A percentile compares a stretch with the other conserved stretches of the same genome.
phyloP scores from a whole-genome alignment of 2,888 invertebrate genomes.

The Tholera decimalis region DNA sequence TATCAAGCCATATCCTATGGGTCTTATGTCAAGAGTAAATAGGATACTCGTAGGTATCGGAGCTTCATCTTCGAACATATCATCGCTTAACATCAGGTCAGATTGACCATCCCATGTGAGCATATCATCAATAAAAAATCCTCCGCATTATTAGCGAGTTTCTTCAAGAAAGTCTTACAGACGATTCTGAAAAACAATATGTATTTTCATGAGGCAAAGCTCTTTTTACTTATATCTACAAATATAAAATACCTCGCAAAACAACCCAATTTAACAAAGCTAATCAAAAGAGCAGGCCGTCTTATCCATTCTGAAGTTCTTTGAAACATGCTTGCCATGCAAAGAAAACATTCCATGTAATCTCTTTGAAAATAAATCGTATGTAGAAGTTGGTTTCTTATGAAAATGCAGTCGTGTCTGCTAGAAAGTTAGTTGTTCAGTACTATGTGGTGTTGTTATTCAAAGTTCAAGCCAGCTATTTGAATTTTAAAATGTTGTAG shows the following conservation, averaged over 20 bases:
- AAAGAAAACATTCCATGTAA: slow-evolving; percentile 47
- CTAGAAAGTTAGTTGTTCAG: slow-evolving; percentile 34
- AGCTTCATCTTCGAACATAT: too few species aligned
- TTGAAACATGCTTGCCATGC: slow-evolving; percentile 26
- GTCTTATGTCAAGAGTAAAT: too few species aligned
- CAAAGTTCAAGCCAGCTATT: slow-evolving; percentile 45
- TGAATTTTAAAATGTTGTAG: slow-evolving; percentile 57
- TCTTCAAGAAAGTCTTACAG: not conserved
- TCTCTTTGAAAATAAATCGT: slow-evolving; percentile 34
- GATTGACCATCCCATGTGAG: too few species aligned
- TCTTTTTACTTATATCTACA: not conserved
- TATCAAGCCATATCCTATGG: too few species aligned
- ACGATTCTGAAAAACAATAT: not conserved
- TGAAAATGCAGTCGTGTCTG: slow-evolving; percentile 48
- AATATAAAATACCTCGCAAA: not conserved
- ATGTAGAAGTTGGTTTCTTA: slow-evolving; percentile 42
- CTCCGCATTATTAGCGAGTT: not conserved
- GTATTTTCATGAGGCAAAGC: too few species aligned
- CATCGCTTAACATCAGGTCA: too few species aligned
- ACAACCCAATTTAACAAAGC: not conserved
- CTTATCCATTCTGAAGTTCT: slow-evolving; percentile 11
- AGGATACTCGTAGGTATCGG: too few species aligned
- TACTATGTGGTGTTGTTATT: slow-evolving; percentile 53
- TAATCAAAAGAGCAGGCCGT: slow-evolving; percentile 11
- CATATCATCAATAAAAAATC: too few species aligned